Percentiles rank a stretch among this genome's conserved stretches.
phyloP scores from a whole-genome alignment of 2,113 vertebrate genomes.

The Taxidea taxus region DNA sequence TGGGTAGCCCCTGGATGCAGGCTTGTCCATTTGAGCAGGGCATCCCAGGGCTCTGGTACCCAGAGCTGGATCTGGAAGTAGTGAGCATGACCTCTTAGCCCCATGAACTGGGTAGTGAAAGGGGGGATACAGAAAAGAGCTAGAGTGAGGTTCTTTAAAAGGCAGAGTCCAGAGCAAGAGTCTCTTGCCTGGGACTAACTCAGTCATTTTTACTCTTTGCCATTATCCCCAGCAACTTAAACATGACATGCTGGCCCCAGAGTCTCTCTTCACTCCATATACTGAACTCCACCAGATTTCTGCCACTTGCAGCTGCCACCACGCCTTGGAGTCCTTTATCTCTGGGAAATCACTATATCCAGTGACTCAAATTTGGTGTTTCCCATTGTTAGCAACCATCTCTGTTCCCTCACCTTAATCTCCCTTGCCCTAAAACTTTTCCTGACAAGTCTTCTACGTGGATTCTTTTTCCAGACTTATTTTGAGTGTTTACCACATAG shows the following conservation, averaged over 20 bases:
- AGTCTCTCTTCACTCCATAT: neutral
- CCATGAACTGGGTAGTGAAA: rapidly evolving
- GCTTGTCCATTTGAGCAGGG: neutral
- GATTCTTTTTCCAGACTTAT: neutral
- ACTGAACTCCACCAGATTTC: neutral
- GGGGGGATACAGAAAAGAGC: neutral
- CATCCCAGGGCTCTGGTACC: neutral
- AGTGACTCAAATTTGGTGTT: neutral
- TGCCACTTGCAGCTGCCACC: neutral
- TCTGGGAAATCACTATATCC: neutral
- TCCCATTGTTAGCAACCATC: neutral
- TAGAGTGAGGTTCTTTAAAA: neutral
- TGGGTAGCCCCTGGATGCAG: neutral
- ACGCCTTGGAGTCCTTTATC: neutral
- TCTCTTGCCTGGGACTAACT: neutral
- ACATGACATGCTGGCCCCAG: neutral
- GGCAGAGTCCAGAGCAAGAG: neutral
- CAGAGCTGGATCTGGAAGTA: neutral
- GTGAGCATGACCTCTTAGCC: neutral
- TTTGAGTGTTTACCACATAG: neutral
- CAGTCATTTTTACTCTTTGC: neutral
- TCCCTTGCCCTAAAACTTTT: neutral
- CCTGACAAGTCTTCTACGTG: neutral
- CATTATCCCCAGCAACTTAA: neutral
- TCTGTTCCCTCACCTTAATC: neutral